Percentiles rank a stretch among this genome's conserved stretches.
phyloP scores from a whole-genome alignment of 2,797 vertebrate species.

The Philypnodon macrostomus region DNA sequence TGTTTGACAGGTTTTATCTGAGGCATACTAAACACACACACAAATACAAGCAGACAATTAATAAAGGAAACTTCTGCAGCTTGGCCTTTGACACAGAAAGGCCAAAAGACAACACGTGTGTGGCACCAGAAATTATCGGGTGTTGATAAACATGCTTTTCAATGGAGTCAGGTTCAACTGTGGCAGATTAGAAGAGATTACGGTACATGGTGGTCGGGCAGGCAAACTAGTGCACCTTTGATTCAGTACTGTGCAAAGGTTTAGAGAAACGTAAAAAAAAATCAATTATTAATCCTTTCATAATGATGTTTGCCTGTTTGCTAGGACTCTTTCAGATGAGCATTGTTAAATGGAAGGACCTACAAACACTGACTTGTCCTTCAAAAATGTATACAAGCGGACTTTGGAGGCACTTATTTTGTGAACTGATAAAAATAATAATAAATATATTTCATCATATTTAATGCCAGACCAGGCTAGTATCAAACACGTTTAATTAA shows the following conservation, averaged over 20 bases:
- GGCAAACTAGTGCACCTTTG: neutral
- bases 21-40: slow-evolving; percentile 29
- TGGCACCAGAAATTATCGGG: slow-evolving; percentile 39
- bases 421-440: too few relatives aligned
- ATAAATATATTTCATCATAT: too few relatives aligned
- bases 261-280: too few relatives aligned
- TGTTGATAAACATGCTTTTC: slow-evolving; percentile 48
- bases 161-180: slow-evolving; percentile 28
- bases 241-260: neutral
- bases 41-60: slow-evolving; percentile 45
- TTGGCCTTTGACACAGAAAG: slow-evolving; percentile 67
- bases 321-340: too few relatives aligned
- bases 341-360: too few relatives aligned
- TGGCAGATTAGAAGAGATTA: slow-evolving; percentile 8
- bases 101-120: slow-evolving; percentile 52
- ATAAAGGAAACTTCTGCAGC: slow-evolving; percentile 73
- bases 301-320: neutral
- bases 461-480: too few relatives aligned
- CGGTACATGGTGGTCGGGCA: neutral
- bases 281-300: too few relatives aligned
- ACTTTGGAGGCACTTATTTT: too few relatives aligned
- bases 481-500: too few relatives aligned
- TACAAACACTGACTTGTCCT: too few relatives aligned
- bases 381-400: too few relatives aligned
- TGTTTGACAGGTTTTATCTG: slow-evolving; percentile 78